Evolutionary conservation across 2,113 vertebrate genomes (phyloP).

Genomic region (Monopterus albus): DNA sequence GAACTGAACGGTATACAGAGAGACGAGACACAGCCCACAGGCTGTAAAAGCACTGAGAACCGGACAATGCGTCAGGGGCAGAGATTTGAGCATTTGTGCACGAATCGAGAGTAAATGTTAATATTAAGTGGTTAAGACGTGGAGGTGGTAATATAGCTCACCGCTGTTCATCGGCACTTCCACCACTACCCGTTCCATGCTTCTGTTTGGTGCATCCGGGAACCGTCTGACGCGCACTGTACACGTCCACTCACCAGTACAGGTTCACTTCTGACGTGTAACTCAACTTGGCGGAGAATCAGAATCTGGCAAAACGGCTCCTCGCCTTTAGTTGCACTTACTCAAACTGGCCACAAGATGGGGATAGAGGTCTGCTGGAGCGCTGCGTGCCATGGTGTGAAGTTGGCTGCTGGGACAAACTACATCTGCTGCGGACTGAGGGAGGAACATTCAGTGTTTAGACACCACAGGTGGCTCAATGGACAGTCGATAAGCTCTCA

Average conservation of each 20-base stretch:
- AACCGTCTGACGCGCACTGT: slow-evolving; percentile 77
- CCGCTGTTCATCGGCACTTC: slow-evolving; percentile 76
- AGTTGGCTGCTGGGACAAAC: too few species aligned
- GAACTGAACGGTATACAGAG: background rate
- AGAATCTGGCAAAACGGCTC: slow-evolving; percentile 37
- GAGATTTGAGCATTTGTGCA: slow-evolving; percentile 32
- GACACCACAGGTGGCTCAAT: too few species aligned
- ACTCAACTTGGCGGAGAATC: slow-evolving; percentile 76
- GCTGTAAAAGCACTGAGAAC: background rate
- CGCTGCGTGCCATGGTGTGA: too few species aligned
- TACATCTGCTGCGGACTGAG: too few species aligned
- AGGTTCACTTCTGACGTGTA: slow-evolving; percentile 81
- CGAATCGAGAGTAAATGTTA: slow-evolving; percentile 1
- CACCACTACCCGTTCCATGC: slow-evolving; percentile 79
- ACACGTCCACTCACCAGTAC: slow-evolving; percentile 84
- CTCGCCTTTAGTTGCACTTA: background rate
- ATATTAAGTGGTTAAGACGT: slow-evolving; percentile 28
- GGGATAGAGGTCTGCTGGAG: slow-evolving; percentile 32
- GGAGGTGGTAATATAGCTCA: slow-evolving; percentile 61
- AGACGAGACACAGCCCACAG: too few species aligned
- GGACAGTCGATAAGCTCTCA: too few species aligned
- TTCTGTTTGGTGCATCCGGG: slow-evolving; percentile 70
- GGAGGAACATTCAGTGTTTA: too few species aligned
- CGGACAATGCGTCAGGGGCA: slow-evolving; percentile 46
- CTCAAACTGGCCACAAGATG: slow-evolving; percentile 29